Evolutionary conservation across 2,888 invertebrate species (phyloP).

Genomic region (Drosophila acutilabella): DNA sequence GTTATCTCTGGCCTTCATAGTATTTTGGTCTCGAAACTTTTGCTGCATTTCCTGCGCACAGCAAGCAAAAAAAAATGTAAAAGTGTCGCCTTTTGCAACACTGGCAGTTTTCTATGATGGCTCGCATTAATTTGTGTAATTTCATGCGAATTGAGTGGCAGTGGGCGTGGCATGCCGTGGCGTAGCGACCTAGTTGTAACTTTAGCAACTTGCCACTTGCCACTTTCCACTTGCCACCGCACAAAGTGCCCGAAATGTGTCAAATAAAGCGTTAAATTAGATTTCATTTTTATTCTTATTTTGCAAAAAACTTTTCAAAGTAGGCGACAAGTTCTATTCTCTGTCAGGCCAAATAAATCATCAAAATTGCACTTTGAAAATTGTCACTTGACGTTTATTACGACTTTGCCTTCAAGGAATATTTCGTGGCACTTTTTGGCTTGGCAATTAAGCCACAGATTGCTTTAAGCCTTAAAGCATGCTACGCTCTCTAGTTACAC

Average conservation of each 20-base stretch:
- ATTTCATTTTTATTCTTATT: conserved; percentile 48
- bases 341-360: conserved; percentile 40
- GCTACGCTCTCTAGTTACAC: conserved; percentile 36
- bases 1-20: conserved; percentile 62
- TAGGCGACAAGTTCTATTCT: conserved; percentile 28
- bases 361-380: conserved; percentile 51
- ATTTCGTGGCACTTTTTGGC: conserved; percentile 1
- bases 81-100: conserved; percentile 22
- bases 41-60: conserved; percentile 53
- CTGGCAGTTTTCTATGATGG: conserved; percentile 18
- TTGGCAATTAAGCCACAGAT: conserved; percentile 32
- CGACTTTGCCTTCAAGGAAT: conserved; percentile 1
- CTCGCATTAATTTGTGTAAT: conserved; percentile 69
- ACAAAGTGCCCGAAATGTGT: conserved; percentile 63
- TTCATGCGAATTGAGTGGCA: conserved; percentile 60
- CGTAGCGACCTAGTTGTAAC: conserved; percentile 57
- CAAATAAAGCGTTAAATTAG: conserved; percentile 76
- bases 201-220: conserved; percentile 23
- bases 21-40: conserved; percentile 44
- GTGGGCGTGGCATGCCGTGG: conserved; percentile 30
- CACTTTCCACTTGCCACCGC: conserved; percentile 23
- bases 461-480: conserved; percentile 49
- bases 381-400: conserved; percentile 45
- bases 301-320: conserved; percentile 40
- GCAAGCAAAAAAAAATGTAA: neutral